A percentile compares a stretch with the other conserved stretches of the same genome.
Evolutionary conservation across 2,797 vertebrate species (phyloP).

Genomic region (Fringilla coelebs): DNA sequence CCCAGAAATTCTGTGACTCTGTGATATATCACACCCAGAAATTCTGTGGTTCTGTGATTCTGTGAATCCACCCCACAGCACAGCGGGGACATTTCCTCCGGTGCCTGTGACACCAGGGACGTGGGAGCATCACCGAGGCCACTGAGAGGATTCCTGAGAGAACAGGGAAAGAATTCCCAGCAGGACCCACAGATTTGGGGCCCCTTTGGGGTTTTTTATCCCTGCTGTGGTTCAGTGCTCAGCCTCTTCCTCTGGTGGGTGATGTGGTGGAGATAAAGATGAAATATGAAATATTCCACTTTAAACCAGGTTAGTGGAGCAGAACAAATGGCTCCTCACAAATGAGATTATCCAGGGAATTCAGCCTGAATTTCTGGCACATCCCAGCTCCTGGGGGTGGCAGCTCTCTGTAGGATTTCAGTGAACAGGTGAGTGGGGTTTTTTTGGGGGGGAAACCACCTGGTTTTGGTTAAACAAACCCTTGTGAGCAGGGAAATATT

Average conservation of each 20-base stretch:
- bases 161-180: neutral
- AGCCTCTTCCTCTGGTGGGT: neutral
- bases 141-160: neutral
- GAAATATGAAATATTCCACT: neutral
- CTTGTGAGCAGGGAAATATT: neutral
- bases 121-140: rapidly evolving
- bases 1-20: too few relatives aligned
- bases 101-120: neutral
- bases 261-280: neutral
- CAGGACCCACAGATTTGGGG: neutral
- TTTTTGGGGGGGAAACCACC: neutral
- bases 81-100: neutral
- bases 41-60: too few relatives aligned
- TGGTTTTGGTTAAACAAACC: neutral
- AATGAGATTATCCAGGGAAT: slow-evolving; percentile 18
- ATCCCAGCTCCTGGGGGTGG: neutral
- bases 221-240: neutral
- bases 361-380: neutral
- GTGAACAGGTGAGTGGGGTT: neutral
- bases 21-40: too few relatives aligned
- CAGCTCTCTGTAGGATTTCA: neutral
- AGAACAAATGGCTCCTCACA: slow-evolving; percentile 23
- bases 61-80: too few relatives aligned
- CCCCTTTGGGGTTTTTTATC: neutral
- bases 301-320: slow-evolving; percentile 13